A percentile compares a stretch with the other conserved stretches of the same genome.
These are phyloP conservation scores for Acholoe squamosa DNA, from an alignment of 2,888 invertebrate genomes.

Conservation along the genomic window DNA sequence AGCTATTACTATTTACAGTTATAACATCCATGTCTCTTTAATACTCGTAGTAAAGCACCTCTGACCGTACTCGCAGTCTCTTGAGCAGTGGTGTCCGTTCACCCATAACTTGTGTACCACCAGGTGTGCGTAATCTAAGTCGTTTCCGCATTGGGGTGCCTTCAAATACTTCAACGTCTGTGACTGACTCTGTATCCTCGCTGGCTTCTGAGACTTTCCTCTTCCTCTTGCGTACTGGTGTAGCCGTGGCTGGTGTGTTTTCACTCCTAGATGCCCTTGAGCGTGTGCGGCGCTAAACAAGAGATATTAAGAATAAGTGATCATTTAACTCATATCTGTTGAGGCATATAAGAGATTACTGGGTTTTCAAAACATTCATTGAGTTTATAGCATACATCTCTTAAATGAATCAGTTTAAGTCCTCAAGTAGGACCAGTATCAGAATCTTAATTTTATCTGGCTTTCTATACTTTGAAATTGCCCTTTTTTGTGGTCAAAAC, in stretches of 20 bases:
- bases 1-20: not conserved
- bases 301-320: too few species aligned
- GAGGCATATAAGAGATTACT: not conserved
- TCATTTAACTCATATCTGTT: not conserved
- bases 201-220: conserved; percentile 7
- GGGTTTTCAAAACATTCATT: too few species aligned
- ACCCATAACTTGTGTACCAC: not conserved
- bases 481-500: too few species aligned
- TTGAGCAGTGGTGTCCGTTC: conserved; percentile 20
- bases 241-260: not conserved
- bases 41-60: conserved; percentile 55
- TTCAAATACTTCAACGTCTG: not conserved
- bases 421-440: too few species aligned
- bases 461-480: too few species aligned
- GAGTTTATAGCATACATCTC: too few species aligned
- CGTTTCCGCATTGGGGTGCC: conserved; percentile 35
- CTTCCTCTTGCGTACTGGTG: not conserved
- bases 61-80: conserved; percentile 32
- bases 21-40: conserved; percentile 1
- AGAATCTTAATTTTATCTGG: too few species aligned
- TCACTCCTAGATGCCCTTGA: not conserved
- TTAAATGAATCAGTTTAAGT: too few species aligned
- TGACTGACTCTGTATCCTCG: not conserved
- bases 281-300: conserved; percentile 3
- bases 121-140: not conserved